phyloP scores from a whole-genome alignment of 2,888 invertebrate genomes.

The Aporophyla nigra region DNA sequence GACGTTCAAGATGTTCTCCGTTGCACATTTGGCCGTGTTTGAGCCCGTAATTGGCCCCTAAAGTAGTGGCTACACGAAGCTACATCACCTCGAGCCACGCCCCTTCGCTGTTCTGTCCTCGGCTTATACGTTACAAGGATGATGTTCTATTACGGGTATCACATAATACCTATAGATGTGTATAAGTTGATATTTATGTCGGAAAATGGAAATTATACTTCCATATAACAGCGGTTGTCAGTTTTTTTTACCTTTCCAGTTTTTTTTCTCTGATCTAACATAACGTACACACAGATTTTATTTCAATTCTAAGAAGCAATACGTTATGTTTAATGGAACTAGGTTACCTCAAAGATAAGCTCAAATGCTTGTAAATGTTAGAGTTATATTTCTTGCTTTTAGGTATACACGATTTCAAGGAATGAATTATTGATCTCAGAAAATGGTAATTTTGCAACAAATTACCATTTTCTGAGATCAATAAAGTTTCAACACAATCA shows the following conservation, averaged over 20 bases:
- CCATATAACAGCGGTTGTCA: slow-evolving; percentile 6
- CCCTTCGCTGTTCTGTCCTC: slow-evolving; percentile 73
- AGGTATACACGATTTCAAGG: not conserved
- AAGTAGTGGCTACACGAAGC: slow-evolving; percentile 65
- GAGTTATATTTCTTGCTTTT: not conserved
- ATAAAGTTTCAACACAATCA: not conserved
- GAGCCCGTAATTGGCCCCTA: slow-evolving; percentile 67
- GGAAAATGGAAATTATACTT: slow-evolving; percentile 13
- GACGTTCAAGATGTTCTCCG: slow-evolving; percentile 41
- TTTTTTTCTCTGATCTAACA: not conserved
- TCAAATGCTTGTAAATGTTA: not conserved
- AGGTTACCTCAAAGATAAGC: not conserved
- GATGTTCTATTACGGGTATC: slow-evolving; percentile 45
- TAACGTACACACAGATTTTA: not conserved
- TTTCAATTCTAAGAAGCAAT: not conserved
- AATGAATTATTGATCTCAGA: no score
- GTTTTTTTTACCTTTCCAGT: not conserved
- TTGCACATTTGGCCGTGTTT: slow-evolving; percentile 65
- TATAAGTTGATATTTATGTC: not conserved
- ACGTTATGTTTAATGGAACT: not conserved
- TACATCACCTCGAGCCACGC: slow-evolving; percentile 76
- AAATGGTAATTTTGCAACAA: no score
- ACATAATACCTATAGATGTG: not conserved
- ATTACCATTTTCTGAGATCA: not conserved
- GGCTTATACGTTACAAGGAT: slow-evolving; percentile 47